phyloP scores from a whole-genome alignment of 2,797 vertebrate species.

The Cynodonichthys magdalenae region DNA sequence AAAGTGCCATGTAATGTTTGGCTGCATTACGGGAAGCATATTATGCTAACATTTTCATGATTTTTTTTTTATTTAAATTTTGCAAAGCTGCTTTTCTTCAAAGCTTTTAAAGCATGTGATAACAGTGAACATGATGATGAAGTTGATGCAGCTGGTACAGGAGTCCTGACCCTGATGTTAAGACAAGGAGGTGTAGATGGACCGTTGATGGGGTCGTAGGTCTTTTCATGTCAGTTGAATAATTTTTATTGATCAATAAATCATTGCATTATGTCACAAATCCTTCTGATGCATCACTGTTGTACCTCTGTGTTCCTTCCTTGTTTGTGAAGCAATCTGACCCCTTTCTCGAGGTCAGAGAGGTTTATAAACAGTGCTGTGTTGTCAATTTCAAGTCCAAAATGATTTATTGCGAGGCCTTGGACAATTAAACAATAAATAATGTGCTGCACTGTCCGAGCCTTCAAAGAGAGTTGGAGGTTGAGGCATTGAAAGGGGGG shows the following conservation, averaged over 20 bases:
- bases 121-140: constrained; percentile 11
- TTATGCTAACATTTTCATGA: no score
- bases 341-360: constrained; percentile 27
- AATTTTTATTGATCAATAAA: constrained; percentile 46
- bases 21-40: no score
- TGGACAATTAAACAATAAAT: constrained; percentile 61
- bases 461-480: constrained; percentile 49
- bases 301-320: constrained; percentile 32
- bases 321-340: constrained; percentile 24
- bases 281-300: constrained; percentile 19
- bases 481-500: constrained; percentile 55
- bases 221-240: constrained; percentile 4
- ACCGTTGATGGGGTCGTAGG: constrained; percentile 12
- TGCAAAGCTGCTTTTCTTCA: no score
- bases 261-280: constrained; percentile 40
- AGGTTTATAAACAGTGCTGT: constrained; percentile 33
- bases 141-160: constrained; percentile 11
- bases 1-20: no score
- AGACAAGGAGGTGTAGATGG: constrained; percentile 23
- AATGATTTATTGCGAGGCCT: constrained; percentile 55
- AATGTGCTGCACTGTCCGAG: constrained; percentile 48
- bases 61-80: no score
- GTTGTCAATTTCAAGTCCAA: constrained; percentile 50
- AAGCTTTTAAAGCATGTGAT: neutral
- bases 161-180: constrained; percentile 25